Conservation (phyloP, 2,113 vertebrate genomes). For the Poeciliopsis turrubarensis region DNA sequence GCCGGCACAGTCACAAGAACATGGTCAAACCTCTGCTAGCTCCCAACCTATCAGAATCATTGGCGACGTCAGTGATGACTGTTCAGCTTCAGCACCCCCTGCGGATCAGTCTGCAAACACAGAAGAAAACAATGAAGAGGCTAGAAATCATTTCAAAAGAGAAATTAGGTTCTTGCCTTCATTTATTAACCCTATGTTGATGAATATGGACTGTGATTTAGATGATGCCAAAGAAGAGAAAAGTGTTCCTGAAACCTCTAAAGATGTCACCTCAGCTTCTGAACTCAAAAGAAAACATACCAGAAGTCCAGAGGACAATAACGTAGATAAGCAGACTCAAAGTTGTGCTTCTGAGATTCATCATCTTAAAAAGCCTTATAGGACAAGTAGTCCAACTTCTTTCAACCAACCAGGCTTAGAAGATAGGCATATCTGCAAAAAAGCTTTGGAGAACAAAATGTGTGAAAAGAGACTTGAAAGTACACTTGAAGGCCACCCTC, state of each 20-base stretch:
- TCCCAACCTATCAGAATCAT: slow-evolving; percentile 94
- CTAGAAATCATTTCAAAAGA: slow-evolving; percentile 28
- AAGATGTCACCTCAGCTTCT: slow-evolving; percentile 76
- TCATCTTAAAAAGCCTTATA: slow-evolving; percentile 53
- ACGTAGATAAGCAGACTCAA: slow-evolving; percentile 59
- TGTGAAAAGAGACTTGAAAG: slow-evolving; percentile 31
- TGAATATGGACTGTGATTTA: slow-evolving; percentile 81
- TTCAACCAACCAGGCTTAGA: slow-evolving; percentile 31
- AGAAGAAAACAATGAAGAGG: slow-evolving; percentile 15
- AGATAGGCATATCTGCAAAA: slow-evolving; percentile 20
- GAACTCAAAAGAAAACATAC: slow-evolving; percentile 68
- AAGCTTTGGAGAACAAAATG: slow-evolving; percentile 58
- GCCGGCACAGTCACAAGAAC: slow-evolving; percentile 77
- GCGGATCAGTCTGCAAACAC: slow-evolving; percentile 1
- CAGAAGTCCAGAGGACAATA: slow-evolving; percentile 39
- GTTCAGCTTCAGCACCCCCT: slow-evolving; percentile 8
- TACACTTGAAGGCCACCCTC: slow-evolving; percentile 34
- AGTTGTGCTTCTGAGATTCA: slow-evolving; percentile 52
- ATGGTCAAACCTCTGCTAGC: slow-evolving; percentile 76
- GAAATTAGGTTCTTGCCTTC: slow-evolving; percentile 73
- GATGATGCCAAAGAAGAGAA: slow-evolving; percentile 61
- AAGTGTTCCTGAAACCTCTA: slow-evolving; percentile 74
- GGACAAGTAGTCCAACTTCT: slow-evolving; percentile 77
- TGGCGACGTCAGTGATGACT: slow-evolving; percentile 87
- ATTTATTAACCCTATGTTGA: slow-evolving; percentile 90